phyloP scores from a whole-genome alignment of 2,113 vertebrate species.

The Genyomyrus donnyi region DNA sequence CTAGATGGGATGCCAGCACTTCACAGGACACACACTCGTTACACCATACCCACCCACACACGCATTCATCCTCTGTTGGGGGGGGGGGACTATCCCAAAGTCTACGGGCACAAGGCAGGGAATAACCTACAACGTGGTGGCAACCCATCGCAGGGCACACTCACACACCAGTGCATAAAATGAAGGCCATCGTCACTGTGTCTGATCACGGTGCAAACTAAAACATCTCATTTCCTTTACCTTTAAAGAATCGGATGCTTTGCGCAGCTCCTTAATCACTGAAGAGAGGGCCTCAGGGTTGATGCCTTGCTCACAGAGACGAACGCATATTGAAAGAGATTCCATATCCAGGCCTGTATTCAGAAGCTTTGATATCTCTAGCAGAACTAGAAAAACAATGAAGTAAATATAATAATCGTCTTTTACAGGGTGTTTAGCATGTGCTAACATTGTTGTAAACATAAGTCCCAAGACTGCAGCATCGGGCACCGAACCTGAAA shows the following conservation, averaged over 20 bases:
- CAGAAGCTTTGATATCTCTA: slow-evolving; percentile 91
- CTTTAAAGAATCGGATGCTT: slow-evolving; percentile 86
- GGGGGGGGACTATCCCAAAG: not conserved
- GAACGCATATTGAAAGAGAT: slow-evolving; percentile 89
- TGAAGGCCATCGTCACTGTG: not conserved
- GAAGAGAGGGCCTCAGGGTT: slow-evolving; percentile 92
- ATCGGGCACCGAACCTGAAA: not conserved
- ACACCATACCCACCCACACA: not conserved
- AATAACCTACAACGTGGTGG: not conserved
- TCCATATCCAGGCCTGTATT: slow-evolving; percentile 98
- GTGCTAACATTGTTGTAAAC: not conserved
- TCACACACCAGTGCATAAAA: not conserved
- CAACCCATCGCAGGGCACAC: not conserved
- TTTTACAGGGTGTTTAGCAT: not conserved
- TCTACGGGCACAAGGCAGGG: not conserved
- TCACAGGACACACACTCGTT: not conserved
- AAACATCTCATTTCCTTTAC: slow-evolving; percentile 50
- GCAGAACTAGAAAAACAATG: slow-evolving; percentile 66
- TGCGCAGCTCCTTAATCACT: slow-evolving; percentile 92
- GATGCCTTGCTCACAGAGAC: slow-evolving; percentile 95
- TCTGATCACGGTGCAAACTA: not conserved
- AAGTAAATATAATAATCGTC: not conserved
- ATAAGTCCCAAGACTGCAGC: not conserved
- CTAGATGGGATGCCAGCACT: not conserved
- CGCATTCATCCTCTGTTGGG: not conserved